Evolutionary conservation across 2,113 vertebrate genomes (phyloP).

Genomic region (Meles meles): DNA sequence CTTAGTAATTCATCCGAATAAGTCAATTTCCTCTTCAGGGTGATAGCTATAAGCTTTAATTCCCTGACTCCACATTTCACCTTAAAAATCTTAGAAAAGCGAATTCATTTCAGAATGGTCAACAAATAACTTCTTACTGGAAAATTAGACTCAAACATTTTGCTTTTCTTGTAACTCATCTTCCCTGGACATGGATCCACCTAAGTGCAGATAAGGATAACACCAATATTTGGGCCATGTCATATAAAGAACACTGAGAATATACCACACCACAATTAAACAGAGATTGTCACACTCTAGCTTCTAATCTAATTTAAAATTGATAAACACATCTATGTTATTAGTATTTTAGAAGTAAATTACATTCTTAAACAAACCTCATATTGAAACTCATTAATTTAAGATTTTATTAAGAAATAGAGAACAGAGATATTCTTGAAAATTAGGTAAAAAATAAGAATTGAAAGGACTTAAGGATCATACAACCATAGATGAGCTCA

Average conservation of each 20-base stretch:
- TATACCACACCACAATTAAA: background rate
- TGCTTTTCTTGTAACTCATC: background rate
- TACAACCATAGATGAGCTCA: background rate
- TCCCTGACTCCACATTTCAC: background rate
- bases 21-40: background rate
- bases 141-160: background rate
- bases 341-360: background rate
- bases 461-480: background rate
- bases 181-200: background rate
- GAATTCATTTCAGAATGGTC: background rate
- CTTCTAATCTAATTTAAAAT: background rate
- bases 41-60: background rate
- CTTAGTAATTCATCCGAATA: conserved; percentile 23
- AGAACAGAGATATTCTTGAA: conserved; percentile 7
- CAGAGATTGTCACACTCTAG: background rate
- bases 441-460: background rate
- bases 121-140: background rate
- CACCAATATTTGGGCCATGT: background rate
- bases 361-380: conserved; percentile 3
- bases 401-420: background rate
- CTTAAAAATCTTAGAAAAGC: background rate
- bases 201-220: background rate
- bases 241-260: background rate
- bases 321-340: background rate
- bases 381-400: conserved; percentile 10